Base-by-base conservation (phyloP, 2,888 invertebrate genomes). In the Anarsia innoxiella region DNA sequence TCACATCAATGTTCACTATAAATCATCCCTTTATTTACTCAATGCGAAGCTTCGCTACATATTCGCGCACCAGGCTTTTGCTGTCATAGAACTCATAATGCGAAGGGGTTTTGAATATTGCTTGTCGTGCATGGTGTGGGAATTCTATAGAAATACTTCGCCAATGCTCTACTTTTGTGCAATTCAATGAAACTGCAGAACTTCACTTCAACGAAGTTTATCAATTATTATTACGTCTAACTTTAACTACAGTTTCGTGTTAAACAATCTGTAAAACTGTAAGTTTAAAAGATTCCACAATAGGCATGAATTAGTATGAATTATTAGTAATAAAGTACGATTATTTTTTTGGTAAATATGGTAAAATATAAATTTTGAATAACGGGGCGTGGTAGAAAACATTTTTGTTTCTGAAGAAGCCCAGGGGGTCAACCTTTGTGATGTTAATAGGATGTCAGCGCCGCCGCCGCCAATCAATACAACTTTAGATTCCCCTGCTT, bases 11-110 rank as follows among this genome's bases (percentile, higher is more conserved):
- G 67, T 71, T 72, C 63, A 80, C 78, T 76, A 82, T 82, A 77
- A 73, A 78, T 80, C 82, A 79, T 84, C 79, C 82, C 76, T 79
- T 80, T 79, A 82, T 83, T 80, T 75, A 79, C 62, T 70, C 59
- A 51, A 56, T 58, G 66, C 63, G 46, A 53, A 3, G 25, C 25
- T 57, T 12, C 12, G 69, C 59, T 76, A 80, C 79, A 80, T 77
- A 82, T 82, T 79, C 77, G 79, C 82, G 70, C 69, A 71, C 58
- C 59, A 51, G 59, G 69, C 73, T 69, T 76, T 75, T 70, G 77
- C 68, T 60, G 35, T 51, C 49, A 63, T 64, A 58, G 51, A 58
- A 61, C 59, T 52, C 50, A 50, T 53, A 31, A n/a, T n/a, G 56
- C 59, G 60, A 65, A 62, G 61, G 63, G 65, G 65, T 66, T 56